Base-by-base conservation (phyloP, 2,113 vertebrate species). In the Rhadina sibilatrix region DNA sequence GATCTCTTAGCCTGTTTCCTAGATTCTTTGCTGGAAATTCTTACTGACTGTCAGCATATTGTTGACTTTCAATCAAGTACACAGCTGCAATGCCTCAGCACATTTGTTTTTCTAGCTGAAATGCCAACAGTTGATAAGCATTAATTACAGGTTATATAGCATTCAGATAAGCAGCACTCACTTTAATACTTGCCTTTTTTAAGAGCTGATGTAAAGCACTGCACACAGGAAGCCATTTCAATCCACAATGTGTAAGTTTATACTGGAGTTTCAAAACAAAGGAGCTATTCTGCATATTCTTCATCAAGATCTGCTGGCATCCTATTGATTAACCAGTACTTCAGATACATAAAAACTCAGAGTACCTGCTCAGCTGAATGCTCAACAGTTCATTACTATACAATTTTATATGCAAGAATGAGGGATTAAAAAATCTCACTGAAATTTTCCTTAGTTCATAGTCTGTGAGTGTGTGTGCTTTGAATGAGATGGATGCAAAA, bases 61-160 rank as follows among this genome's bases (percentile, higher is more conserved):
- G 25, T 30, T 92, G 53, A 90, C 59, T 95, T 96, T 97, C 57
- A 86, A 22, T 92, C 49, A 92, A 82, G 71, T 80, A 54, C 66
- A 87, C 69, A 96, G 95, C 87, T 97, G 90, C 72, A 93, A 21
- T 87, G 64, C 46, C 54, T 83, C 46, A 96, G 60, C 52, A 87
- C 63, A 94, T 91, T 52, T 42, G 81, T 83, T 92, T 90, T 84
- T 87, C 79, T 91, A 90, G 38, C 92, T 92, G 83, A 97, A 94
- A 91, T 86, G 46, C 56, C 70, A 90, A 22, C 57, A 53, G 83
- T 78, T 61, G 72, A 83, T 96, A 94, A 92, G 59, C 71, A 95
- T 97, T 97, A 95, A 96, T 97, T 97, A 95, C 60, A 76, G 84
- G 50, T 96, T 96, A 90, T 82, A 90, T 91, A 84, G 90, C 81